Conservation (phyloP, 2,888 invertebrate genomes). For the Neria commutata region DNA sequence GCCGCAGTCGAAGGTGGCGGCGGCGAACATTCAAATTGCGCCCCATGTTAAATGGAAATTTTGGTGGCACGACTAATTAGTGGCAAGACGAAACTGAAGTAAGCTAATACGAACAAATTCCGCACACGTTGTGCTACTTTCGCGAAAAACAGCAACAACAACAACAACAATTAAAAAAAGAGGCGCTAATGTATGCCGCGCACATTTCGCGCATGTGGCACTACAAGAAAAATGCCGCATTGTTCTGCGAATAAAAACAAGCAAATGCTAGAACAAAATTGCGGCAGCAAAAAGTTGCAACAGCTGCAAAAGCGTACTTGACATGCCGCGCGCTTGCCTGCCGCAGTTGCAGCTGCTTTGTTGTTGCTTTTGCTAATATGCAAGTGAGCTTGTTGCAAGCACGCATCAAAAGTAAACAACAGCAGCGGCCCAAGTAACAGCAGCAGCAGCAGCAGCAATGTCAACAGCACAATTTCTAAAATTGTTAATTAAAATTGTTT, state of each 20-base stretch:
- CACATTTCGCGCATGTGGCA: background rate
- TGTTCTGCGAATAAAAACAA: background rate
- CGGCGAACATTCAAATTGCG: slow-evolving; percentile 24
- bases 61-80: slow-evolving; percentile 24
- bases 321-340: background rate
- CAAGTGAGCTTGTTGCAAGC: background rate
- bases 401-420: background rate
- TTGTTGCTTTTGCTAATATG: background rate
- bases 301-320: background rate
- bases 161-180: background rate
- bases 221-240: background rate
- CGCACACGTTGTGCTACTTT: background rate
- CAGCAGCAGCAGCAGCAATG: background rate
- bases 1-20: background rate
- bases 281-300: too few relatives aligned
- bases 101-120: too few relatives aligned
- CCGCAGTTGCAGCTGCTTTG: background rate
- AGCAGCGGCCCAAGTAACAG: background rate
- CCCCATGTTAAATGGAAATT: slow-evolving; percentile 21
- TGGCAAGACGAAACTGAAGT: slow-evolving; percentile 2
- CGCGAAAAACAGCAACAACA: background rate
- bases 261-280: too few relatives aligned
- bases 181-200: too few relatives aligned
- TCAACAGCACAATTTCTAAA: too few relatives aligned
- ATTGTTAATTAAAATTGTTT: too few relatives aligned